A percentile compares a stretch with the other conserved stretches of the same genome.
phyloP scores from a whole-genome alignment of 2,888 invertebrate genomes.

The Drosophila peninsularis region DNA sequence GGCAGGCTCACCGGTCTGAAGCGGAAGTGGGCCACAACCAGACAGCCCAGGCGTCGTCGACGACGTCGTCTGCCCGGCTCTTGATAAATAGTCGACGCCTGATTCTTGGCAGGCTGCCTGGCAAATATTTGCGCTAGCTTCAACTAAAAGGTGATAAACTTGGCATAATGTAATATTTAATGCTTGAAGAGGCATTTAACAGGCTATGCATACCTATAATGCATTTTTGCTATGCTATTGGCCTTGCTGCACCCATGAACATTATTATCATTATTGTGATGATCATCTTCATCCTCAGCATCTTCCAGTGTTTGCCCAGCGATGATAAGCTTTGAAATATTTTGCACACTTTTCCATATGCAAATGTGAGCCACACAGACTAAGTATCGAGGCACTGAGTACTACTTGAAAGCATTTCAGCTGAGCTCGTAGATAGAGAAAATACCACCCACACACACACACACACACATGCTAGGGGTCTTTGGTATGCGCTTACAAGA shows the following conservation, averaged over 20 bases:
- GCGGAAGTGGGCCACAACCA: constrained; percentile 27
- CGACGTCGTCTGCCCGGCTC: constrained; percentile 23
- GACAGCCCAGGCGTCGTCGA: constrained; percentile 24
- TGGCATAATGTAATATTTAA: constrained; percentile 71
- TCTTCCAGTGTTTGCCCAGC: constrained; percentile 48
- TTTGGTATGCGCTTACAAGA: constrained; percentile 58
- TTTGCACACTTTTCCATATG: constrained; percentile 51
- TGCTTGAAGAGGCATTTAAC: constrained; percentile 58
- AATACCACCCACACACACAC: constrained; percentile 13
- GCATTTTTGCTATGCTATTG: constrained; percentile 37
- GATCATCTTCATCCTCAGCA: constrained; percentile 9
- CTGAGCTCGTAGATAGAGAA: constrained; percentile 17
- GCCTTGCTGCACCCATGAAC: constrained; percentile 1
- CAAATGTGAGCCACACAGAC: constrained; percentile 41
- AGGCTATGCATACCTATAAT: constrained; percentile 45
- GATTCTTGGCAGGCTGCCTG: constrained; percentile 46
- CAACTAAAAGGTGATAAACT: constrained; percentile 72
- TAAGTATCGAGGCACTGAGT: constrained; percentile 18
- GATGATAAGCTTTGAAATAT: constrained; percentile 66
- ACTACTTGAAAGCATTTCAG: constrained; percentile 19
- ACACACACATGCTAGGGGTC: constrained; percentile 5
- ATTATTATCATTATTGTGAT: constrained; percentile 2
- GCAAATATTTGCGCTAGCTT: constrained; percentile 61
- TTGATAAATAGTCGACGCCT: constrained; percentile 57
- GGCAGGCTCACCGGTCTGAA: constrained; percentile 22